Evolutionary conservation across 2,113 vertebrate genomes (phyloP), one percentile per base, ranked within the genome.

Genomic region (Brachypodius melanocephalos): DNA sequence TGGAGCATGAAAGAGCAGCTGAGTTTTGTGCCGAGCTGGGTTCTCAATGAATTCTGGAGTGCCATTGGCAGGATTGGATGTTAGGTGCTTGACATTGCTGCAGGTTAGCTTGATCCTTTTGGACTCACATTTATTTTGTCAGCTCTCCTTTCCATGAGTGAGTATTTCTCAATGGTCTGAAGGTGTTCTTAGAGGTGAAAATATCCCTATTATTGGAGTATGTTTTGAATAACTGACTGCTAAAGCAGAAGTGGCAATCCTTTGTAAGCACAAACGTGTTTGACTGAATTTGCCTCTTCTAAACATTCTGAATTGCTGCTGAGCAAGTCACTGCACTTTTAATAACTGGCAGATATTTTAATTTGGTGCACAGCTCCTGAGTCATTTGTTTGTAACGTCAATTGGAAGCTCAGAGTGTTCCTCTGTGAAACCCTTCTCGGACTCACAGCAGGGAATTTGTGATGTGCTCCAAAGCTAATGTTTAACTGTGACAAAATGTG

Each of bases 401-500:
- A 2, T 78, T 85, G 91, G 74, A 85, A 68, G 75, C 83, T 95
- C 65, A 34, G 76, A 75, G 46, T 14, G 3, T 52, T 93, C 79
- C 66, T 93, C 7, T 76, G 31, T 43, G 77, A 91, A 88, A 42
- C 29, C 22, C 62, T 72, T 36, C 75, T 95, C 0, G 1, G 88
- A 51, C 80, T 90, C 91, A 29, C 95, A 92, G 93, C 1, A 51
- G 94, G 95, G 88, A 97, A 92, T 95, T 79, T 91, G 92, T 85
- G 88, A 81, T 89, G 95, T 83, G 65, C 86, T 87, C 86, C 75
- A 92, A 95, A 96, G 93, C 88, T 88, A 94, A 89, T 91, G 84
- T 96, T 94, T 94, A 92, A 86, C 95, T 94, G 73, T 88, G 92
- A 93, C 91, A 96, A 91, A 94, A 95, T 71, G 86, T 95, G 90